Base-by-base conservation (phyloP, 2,113 vertebrate genomes). In the Podarcis raffonei region DNA sequence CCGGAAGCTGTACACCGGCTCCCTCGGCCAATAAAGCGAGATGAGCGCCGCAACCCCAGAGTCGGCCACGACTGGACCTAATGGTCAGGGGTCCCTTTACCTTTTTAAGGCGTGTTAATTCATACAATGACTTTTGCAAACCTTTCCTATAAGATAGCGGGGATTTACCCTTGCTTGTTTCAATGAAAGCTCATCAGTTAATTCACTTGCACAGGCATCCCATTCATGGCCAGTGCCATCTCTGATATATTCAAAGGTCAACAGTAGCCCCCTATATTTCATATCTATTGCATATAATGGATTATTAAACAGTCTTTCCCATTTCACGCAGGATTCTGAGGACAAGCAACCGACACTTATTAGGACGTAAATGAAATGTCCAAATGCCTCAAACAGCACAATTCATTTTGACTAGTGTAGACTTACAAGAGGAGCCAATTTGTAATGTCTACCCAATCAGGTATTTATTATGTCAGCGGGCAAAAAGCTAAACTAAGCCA, bases 361-460 rank as follows among this genome's bases (percentile, higher is more conserved):
- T 87, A 62, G 68, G 79, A 74, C 30, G 16, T 87, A 57, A 68
- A 68, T 81, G 84, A 85, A 83, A 92, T 91, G 92, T 0, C 1
- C 82, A 85, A 83, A 92, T 91, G 92, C 0, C 1, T 81, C 59
- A 86, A 92, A 78, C 6, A 1, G 11, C 88, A 76, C 69, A 87
- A 83, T 1, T 0, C 48, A 66, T 65, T 77, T 15, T 57, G 9
- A 93, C 78, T 15, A 86, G 89, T 25, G 35, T 22, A 92, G 71
- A 91, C 37, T 20, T 87, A 62, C 77, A 92, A 69, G 84, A 89
- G 48, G 65, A 88, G 20, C 13, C 85, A 83, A 89, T 81, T 77
- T 93, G 89, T 89, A 83, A 69, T 91, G 7, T 74, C 39, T 90
- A 30, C 53, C n/a, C 27, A 76, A 84, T 57, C 91, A 86, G 18